These are phyloP conservation scores for Enteromius radiatus DNA, from an alignment of 2,797 vertebrate genomes.

Conservation along the genomic window DNA sequence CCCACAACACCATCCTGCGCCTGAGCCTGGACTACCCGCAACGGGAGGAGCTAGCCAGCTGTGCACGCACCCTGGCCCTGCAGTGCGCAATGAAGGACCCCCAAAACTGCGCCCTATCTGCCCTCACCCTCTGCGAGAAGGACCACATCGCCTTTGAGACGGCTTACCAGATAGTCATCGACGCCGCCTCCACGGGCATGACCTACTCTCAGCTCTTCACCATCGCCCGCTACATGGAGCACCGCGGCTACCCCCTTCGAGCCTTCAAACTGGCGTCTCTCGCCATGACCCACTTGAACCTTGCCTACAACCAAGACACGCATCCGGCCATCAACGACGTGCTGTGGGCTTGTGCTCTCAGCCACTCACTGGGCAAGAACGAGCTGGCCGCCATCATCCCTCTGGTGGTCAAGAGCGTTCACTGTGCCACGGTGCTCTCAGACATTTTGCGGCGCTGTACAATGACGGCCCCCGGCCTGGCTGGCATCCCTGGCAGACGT, in stretches of 20 bases:
- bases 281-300: constrained; percentile 97
- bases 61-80: constrained; percentile 91
- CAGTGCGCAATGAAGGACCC: constrained; percentile 99
- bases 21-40: constrained; percentile 96
- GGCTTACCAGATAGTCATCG: constrained; percentile 88
- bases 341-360: constrained; percentile 96
- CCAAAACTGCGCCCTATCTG: constrained; percentile 94
- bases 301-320: constrained; percentile 98
- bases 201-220: constrained; percentile 89
- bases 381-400: constrained; percentile 97
- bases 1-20: constrained; percentile 95
- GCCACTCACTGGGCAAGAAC: constrained; percentile 97
- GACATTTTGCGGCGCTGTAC: constrained; percentile 97
- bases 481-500: constrained; percentile 92
- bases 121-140: constrained; percentile 96
- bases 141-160: constrained; percentile 95
- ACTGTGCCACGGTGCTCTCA: constrained; percentile 97
- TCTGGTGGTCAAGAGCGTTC: constrained; percentile 96
- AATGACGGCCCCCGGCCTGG: constrained; percentile 93
- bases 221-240: constrained; percentile 91
- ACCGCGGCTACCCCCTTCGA: constrained; percentile 94
- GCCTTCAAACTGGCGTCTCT: constrained; percentile 96
- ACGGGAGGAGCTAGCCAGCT: constrained; percentile 95
- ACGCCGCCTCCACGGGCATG: constrained; percentile 86
- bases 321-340: constrained; percentile 98